Conservation (phyloP, 2,797 vertebrate genomes). For the Gobio occitaniae region DNA sequence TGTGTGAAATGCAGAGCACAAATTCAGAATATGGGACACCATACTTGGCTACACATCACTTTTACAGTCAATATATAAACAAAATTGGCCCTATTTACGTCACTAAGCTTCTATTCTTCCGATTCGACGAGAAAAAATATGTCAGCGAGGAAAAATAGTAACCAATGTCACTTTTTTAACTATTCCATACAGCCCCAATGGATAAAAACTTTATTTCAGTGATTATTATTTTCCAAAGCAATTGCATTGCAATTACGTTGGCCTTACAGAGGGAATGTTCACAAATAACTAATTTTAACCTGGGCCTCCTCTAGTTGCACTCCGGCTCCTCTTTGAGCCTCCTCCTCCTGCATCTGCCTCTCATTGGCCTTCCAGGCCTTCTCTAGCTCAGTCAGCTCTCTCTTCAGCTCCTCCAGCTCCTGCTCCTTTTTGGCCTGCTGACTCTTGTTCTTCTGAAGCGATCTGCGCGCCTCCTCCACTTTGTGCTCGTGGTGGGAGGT, state of each 20-base stretch:
- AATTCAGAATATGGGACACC: too few relatives aligned
- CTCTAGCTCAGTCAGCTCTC: constrained; percentile 81
- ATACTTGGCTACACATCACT: too few relatives aligned
- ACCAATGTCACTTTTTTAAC: not conserved
- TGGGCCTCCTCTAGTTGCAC: constrained; percentile 85
- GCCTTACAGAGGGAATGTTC: not conserved
- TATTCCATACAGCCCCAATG: not conserved
- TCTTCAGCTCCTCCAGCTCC: constrained; percentile 77
- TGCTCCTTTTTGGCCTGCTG: constrained; percentile 75
- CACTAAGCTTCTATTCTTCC: not conserved
- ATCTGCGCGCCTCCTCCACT: constrained; percentile 71
- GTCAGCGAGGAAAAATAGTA: not conserved
- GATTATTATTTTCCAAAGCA: not conserved
- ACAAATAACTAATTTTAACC: constrained; percentile 72
- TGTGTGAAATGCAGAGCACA: too few relatives aligned
- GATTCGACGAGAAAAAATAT: not conserved
- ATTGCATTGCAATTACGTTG: not conserved
- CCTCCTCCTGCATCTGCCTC: constrained; percentile 76
- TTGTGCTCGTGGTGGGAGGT: constrained; percentile 87
- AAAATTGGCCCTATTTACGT: not conserved
- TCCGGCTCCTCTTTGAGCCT: constrained; percentile 63
- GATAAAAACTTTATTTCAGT: not conserved
- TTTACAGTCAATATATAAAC: not conserved
- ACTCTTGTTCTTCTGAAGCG: constrained; percentile 77
- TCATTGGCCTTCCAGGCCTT: constrained; percentile 81